Evolutionary conservation across 2,888 invertebrate species (phyloP).

Genomic region (Chloroclysta siterata): DNA sequence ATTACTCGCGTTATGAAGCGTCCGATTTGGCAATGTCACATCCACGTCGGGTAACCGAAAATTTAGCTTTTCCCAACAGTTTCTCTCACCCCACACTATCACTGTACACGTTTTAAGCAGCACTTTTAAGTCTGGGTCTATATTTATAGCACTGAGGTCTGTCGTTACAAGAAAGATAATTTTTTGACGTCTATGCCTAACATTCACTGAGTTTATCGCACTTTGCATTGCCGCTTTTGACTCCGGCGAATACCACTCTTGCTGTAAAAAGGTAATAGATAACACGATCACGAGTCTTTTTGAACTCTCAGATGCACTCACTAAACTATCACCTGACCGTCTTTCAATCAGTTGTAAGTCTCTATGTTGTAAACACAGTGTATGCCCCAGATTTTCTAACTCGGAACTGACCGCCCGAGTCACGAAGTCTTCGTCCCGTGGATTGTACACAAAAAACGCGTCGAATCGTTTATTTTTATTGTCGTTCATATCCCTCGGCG

Average conservation of each 20-base stretch:
- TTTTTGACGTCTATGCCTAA: conserved; percentile 86
- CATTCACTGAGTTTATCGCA: conserved; percentile 87
- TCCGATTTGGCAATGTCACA: conserved; percentile 84
- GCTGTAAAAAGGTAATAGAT: conserved; percentile 91
- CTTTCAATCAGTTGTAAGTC: conserved; percentile 86
- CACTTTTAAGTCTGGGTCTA: conserved; percentile 90
- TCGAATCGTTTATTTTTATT: conserved; percentile 91
- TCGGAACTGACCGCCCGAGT: conserved; percentile 89
- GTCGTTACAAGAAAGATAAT: conserved; percentile 83
- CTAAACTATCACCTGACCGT: conserved; percentile 82
- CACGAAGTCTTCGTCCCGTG: conserved; percentile 90
- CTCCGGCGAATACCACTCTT: conserved; percentile 93
- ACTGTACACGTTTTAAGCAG: conserved; percentile 90
- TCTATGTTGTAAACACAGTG: conserved; percentile 88
- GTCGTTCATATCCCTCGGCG: conserved; percentile 82
- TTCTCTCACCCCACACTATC: conserved; percentile 91
- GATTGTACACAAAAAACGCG: conserved; percentile 94
- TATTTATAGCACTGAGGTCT: conserved; percentile 86
- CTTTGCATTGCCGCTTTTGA: conserved; percentile 92
- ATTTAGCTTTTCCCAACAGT: conserved; percentile 95
- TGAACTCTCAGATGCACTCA: conserved; percentile 85
- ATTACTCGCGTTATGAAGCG: conserved; percentile 81
- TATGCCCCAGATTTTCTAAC: conserved; percentile 87
- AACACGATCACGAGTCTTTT: conserved; percentile 91
- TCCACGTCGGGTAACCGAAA: conserved; percentile 92